Conservation (phyloP, 2,113 vertebrate species). For the Python bivittatus region DNA sequence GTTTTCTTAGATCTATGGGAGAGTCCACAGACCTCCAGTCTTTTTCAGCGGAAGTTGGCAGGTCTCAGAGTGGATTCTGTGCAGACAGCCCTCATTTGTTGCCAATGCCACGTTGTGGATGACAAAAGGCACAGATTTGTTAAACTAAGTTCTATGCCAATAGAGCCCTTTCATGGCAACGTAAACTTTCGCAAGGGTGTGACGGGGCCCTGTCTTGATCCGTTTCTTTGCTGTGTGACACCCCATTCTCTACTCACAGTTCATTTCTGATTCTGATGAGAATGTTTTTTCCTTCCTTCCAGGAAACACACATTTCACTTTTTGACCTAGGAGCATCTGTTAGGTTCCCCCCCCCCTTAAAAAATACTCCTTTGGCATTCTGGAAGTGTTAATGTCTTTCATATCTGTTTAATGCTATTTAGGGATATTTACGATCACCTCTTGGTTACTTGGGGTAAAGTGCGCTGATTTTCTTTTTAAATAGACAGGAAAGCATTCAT, state of each 20-base stretch:
- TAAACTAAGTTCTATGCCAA: conserved; percentile 31
- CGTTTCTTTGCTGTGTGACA: conserved; percentile 61
- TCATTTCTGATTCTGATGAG: conserved; percentile 77
- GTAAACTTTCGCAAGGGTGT: conserved; percentile 34
- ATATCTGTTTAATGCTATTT: conserved; percentile 81
- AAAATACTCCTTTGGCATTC: conserved; percentile 75
- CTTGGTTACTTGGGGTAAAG: conserved; percentile 79
- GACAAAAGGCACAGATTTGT: conserved; percentile 52
- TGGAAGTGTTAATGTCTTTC: conserved; percentile 79
- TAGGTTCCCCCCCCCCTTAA: conserved; percentile 55
- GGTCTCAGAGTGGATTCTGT: background rate
- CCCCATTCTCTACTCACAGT: conserved; percentile 69
- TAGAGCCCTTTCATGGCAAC: conserved; percentile 52
- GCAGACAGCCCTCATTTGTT: conserved; percentile 28
- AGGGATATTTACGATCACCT: conserved; percentile 83
- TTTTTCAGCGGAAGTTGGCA: background rate
- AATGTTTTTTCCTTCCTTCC: conserved; percentile 50
- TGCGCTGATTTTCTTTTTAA: conserved; percentile 72
- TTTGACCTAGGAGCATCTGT: conserved; percentile 81
- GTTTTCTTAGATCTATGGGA: background rate
- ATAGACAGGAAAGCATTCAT: conserved; percentile 76
- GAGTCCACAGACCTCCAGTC: background rate
- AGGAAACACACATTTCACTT: conserved; percentile 81
- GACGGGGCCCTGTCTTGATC: conserved; percentile 57
- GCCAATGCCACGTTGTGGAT: conserved; percentile 72